Base-by-base conservation (phyloP, 2,888 invertebrate species). In the Drosophila melanocephala region DNA sequence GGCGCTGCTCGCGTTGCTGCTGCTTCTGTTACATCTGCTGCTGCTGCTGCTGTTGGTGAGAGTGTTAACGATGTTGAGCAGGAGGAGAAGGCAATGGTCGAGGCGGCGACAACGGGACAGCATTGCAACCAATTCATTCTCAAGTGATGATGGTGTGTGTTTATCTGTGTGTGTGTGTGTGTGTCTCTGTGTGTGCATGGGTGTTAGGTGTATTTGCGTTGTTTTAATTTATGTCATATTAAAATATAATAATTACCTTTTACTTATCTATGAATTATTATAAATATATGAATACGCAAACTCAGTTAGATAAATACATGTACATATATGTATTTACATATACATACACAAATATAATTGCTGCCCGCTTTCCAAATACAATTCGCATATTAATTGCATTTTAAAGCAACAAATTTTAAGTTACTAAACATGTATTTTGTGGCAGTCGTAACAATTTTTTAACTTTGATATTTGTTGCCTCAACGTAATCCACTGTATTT, bases 91-190 rank as follows among this genome's bases (percentile, higher is more conserved):
- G 67, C 16, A 26, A 47, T 47, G 47, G 47, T 16, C 16, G n/a
- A 47, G 26, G 47, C 47, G 83, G 7, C 72, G 69, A 44, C 72
- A 86, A 61, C 79, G 81, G 35, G 63, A 82, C 61, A 90, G 77
- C 74, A 79, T 74, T 57, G 81, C 68, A 61, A 86, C 82, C 71
- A 79, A 75, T 61, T 81, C 89, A 63, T 76, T 75, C 53, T 81
- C 91, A 72, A 90, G 87, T 73, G 89, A 90, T 74, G 84, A 90
- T 66, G 87, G 90, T 89, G 63, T 66, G 90, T 84, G 50, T 65
- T 22, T 55, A 6, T 16, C 7, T 60, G 12, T 62, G 44, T 65
- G 60, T 73, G 55, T 61, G 26, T 26, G 66, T 52, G 47, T 72
- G 6, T 26, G 22, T 14, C 19, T 39, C 9, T 73, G 55, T 61